These are phyloP conservation scores for Chrysodeixis includens DNA, from an alignment of 2,888 invertebrate species.

Conservation along the genomic window DNA sequence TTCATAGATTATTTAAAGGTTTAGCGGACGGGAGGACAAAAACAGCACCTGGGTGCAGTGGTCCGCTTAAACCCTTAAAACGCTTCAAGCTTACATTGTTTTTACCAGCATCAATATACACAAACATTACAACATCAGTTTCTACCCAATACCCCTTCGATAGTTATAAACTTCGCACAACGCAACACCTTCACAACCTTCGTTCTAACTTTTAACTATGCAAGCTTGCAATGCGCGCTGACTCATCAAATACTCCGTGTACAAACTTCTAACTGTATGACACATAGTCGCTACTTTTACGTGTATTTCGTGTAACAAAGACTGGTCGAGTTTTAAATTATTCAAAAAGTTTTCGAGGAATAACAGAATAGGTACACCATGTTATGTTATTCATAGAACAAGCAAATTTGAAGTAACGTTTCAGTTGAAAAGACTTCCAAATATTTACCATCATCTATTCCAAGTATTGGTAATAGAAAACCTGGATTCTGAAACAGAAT, in stretches of 20 bases:
- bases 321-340: not conserved
- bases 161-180: not conserved
- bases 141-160: not conserved
- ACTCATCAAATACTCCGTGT: constrained; percentile 38
- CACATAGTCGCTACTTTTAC: constrained; percentile 16
- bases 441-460: not conserved
- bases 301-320: not conserved
- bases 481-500: too few relatives aligned
- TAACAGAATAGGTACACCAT: not conserved
- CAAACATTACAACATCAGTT: too few relatives aligned
- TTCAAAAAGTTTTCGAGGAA: not conserved
- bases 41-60: too few relatives aligned
- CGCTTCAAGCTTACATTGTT: too few relatives aligned
- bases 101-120: too few relatives aligned
- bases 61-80: too few relatives aligned
- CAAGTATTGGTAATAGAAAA: too few relatives aligned
- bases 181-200: constrained; percentile 16
- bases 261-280: constrained; percentile 19
- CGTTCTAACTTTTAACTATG: constrained; percentile 24
- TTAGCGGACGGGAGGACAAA: too few relatives aligned
- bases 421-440: too few relatives aligned
- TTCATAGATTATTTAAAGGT: too few relatives aligned
- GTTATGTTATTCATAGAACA: not conserved
- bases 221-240: constrained; percentile 40
- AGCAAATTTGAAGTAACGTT: not conserved